These are phyloP conservation scores for Caretta caretta DNA, from an alignment of 2,113 vertebrate species.

Conservation along the genomic window DNA sequence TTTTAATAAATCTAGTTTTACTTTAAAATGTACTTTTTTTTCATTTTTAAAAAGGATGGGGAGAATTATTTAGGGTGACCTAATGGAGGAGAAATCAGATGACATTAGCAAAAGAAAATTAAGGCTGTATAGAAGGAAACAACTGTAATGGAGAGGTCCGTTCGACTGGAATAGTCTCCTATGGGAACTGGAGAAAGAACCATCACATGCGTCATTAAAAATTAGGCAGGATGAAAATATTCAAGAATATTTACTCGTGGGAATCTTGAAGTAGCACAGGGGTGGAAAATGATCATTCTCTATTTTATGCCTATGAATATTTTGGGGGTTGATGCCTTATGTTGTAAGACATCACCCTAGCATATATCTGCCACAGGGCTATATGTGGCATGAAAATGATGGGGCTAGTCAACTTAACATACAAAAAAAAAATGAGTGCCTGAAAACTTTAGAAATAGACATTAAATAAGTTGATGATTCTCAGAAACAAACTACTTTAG, in stretches of 20 bases:
- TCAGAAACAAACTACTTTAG: background rate
- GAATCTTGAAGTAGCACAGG: background rate
- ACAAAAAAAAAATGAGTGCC: background rate
- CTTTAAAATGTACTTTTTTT: background rate
- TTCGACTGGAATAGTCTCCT: background rate
- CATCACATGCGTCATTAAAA: background rate
- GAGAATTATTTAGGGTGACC: background rate
- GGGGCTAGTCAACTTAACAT: background rate
- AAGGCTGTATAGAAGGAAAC: background rate
- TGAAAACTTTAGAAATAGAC: background rate
- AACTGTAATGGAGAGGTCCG: background rate
- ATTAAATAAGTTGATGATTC: background rate
- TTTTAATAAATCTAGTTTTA: background rate
- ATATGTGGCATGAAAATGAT: background rate
- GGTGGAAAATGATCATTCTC: background rate
- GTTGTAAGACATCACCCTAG: background rate
- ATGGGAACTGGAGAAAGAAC: background rate
- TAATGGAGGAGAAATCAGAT: background rate
- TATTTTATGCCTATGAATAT: background rate
- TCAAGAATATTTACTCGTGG: background rate
- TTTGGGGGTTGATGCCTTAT: accelerated
- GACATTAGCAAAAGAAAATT: background rate
- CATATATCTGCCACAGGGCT: background rate
- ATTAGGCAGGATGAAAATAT: background rate
- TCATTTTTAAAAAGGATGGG: background rate